phyloP scores from a whole-genome alignment of 2,888 invertebrate genomes.

The Carabus problematicus region DNA sequence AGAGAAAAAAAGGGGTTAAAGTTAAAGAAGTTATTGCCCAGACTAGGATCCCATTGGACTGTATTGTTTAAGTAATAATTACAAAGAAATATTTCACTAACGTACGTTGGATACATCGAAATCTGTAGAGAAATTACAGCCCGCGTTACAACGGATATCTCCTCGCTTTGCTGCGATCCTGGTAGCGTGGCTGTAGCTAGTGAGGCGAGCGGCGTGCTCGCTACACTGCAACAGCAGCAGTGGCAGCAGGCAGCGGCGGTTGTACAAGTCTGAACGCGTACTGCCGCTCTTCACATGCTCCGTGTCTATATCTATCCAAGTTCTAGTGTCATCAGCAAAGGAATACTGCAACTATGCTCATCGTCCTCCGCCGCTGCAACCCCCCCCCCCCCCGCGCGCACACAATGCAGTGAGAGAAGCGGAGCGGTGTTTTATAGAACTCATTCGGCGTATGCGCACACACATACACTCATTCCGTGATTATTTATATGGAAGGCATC shows the following conservation, averaged over 20 bases:
- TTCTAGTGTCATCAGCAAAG: too few species aligned
- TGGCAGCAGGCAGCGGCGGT: too few species aligned
- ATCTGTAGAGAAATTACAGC: not conserved
- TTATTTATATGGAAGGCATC: conserved; percentile 41
- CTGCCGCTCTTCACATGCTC: too few species aligned
- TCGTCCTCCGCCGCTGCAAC: not conserved
- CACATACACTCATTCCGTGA: conserved; percentile 30
- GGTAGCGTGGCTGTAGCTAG: not conserved
- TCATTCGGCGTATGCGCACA: conserved; percentile 5
- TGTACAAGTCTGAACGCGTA: too few species aligned
- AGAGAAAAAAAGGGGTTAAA: too few species aligned
- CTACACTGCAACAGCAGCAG: not conserved
- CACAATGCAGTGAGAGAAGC: not conserved
- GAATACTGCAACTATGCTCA: not conserved
- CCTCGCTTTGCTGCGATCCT: not conserved
- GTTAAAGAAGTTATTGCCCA: too few species aligned
- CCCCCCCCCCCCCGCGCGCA: not conserved
- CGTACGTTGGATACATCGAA: too few species aligned
- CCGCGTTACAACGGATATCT: not conserved
- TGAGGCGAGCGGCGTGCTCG: conserved; percentile 15
- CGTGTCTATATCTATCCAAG: too few species aligned
- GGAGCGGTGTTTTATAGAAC: conserved; percentile 6
- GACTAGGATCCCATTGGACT: too few species aligned
- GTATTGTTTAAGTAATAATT: too few species aligned
- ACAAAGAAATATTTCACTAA: too few species aligned